phyloP scores from a whole-genome alignment of 1,140 invertebrate genomes.

The Philotrypesis tridentata region DNA sequence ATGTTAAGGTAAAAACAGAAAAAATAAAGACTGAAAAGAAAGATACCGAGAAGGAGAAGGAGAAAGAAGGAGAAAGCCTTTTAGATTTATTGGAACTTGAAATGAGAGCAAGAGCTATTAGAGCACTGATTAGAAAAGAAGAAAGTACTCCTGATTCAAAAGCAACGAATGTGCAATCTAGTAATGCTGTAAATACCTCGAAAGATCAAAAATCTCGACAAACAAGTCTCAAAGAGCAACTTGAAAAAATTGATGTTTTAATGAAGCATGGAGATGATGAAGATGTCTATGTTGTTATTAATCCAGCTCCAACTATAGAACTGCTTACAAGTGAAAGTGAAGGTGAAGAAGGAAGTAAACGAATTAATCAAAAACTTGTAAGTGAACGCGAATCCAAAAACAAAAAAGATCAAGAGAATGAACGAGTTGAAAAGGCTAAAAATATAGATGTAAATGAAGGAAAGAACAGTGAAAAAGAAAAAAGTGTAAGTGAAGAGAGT shows the following conservation, averaged over 20 bases:
- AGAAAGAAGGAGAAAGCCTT: conserved; percentile 73
- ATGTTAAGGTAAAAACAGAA: conserved; percentile 47
- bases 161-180: not conserved
- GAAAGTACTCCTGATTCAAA: conserved; percentile 59
- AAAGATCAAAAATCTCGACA: conserved; percentile 51
- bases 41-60: conserved; percentile 55
- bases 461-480: conserved; percentile 38
- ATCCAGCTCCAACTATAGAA: conserved; percentile 69
- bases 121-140: conserved; percentile 73
- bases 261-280: conserved; percentile 66
- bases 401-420: conserved; percentile 25
- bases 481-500: not conserved
- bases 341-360: conserved; percentile 53
- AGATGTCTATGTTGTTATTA: conserved; percentile 69
- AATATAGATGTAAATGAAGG: conserved; percentile 28
- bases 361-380: conserved; percentile 56
- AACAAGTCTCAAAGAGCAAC: conserved; percentile 55
- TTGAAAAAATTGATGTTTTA: conserved; percentile 61
- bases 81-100: conserved; percentile 74
- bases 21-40: conserved; percentile 58
- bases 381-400: conserved; percentile 54
- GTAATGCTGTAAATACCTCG: conserved; percentile 46
- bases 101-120: conserved; percentile 75
- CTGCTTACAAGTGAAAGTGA: conserved; percentile 69
- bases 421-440: not conserved